phyloP scores from a whole-genome alignment of 2,888 invertebrate genomes.

The Lacanobia wlatinum region DNA sequence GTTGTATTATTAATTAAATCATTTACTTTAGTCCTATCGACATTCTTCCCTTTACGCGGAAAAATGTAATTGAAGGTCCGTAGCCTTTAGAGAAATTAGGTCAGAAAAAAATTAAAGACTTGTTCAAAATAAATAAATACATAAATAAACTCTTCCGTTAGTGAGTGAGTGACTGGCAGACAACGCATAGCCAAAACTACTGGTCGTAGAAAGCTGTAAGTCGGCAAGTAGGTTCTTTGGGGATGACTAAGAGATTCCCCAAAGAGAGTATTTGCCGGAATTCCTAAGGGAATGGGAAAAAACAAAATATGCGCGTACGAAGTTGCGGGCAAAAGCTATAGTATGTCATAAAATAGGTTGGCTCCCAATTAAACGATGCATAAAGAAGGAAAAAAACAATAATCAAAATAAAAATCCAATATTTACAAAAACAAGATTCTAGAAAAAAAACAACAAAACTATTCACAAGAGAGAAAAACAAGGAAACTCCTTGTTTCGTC shows the following conservation, averaged over 20 bases:
- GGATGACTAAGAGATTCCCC: too few relatives aligned
- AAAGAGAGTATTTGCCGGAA: too few relatives aligned
- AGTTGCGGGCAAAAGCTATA: too few relatives aligned
- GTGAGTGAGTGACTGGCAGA: too few relatives aligned
- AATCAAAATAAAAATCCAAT: background rate
- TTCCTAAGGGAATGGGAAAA: too few relatives aligned
- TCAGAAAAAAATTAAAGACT: background rate
- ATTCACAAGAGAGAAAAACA: conserved; percentile 25
- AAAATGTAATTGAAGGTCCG: conserved; percentile 22
- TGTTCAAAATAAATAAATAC: background rate
- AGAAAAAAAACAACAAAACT: conserved; percentile 15
- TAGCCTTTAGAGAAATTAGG: conserved; percentile 6
- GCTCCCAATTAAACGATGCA: background rate
- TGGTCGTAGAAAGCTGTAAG: too few relatives aligned
- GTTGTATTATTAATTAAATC: conserved; percentile 29
- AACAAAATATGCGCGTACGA: too few relatives aligned
- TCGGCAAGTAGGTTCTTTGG: too few relatives aligned
- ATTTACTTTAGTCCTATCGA: background rate
- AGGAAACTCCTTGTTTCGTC: conserved; percentile 17
- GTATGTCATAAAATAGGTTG: background rate
- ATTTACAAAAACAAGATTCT: conserved; percentile 28
- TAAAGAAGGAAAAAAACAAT: background rate
- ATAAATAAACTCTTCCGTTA: too few relatives aligned
- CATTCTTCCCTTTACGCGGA: conserved; percentile 20
- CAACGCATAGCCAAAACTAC: too few relatives aligned